Conservation (phyloP, 2,113 vertebrate genomes). For the Oncorhynchus masou region DNA sequence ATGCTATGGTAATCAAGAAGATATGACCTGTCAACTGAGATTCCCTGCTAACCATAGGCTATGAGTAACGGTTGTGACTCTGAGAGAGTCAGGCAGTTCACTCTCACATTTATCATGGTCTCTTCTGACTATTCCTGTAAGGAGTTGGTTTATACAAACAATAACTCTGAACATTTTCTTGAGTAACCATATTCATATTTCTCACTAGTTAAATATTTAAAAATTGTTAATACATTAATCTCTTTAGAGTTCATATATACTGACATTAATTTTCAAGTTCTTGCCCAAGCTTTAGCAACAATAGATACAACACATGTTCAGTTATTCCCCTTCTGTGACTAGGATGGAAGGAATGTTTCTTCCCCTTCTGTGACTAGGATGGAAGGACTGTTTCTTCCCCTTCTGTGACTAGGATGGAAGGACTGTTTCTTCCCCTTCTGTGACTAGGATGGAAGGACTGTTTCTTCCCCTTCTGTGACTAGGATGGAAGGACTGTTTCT, state of each 20-base stretch:
- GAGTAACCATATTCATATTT: neutral
- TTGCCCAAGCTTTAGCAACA: neutral
- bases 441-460: neutral
- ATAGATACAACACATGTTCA: neutral
- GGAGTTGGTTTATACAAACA: neutral
- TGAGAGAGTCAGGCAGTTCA: neutral
- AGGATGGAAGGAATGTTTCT: conserved; percentile 16
- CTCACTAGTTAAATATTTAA: neutral
- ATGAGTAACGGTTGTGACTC: neutral
- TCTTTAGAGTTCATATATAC: neutral
- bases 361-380: too few relatives aligned
- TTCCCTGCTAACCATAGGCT: neutral
- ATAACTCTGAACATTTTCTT: neutral
- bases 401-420: neutral
- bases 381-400: neutral
- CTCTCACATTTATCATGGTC: neutral
- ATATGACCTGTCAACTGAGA: neutral
- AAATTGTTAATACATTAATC: too few relatives aligned
- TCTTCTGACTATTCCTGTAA: neutral
- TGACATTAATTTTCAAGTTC: neutral
- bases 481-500: neutral
- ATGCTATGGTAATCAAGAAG: neutral
- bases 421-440: neutral
- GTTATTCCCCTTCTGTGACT: neutral
- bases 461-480: neutral